These are phyloP conservation scores for Luscinia luscinia DNA, from an alignment of 2,797 vertebrate species.

Conservation along the genomic window DNA sequence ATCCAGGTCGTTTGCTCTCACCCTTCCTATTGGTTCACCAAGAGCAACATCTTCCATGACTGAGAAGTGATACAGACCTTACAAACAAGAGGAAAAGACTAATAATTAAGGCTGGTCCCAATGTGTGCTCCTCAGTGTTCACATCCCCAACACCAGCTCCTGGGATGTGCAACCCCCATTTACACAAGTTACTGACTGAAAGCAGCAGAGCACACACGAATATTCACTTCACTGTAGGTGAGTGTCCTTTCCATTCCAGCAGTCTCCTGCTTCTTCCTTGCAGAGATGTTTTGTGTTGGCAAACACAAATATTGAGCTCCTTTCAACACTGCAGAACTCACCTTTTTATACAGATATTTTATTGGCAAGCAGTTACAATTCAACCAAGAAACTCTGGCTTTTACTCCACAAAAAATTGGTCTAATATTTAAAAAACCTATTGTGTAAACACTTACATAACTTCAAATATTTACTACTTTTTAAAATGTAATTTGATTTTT, in stretches of 20 bases:
- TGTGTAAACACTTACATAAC: neutral
- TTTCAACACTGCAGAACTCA: constrained; percentile 58
- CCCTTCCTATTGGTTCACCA: constrained; percentile 89
- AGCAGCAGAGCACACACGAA: neutral
- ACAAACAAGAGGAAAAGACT: constrained; percentile 55
- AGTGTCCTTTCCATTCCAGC: neutral
- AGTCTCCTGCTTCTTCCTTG: neutral
- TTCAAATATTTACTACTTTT: constrained; percentile 7
- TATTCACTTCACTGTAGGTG: neutral
- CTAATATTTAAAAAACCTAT: neutral
- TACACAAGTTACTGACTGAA: neutral
- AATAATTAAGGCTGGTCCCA: constrained; percentile 7
- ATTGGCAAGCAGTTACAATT: constrained; percentile 18
- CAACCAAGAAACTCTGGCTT: constrained; percentile 39
- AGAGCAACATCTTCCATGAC: constrained; percentile 90
- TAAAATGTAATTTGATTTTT: constrained; percentile 29
- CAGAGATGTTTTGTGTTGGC: neutral
- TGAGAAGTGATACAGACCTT: constrained; percentile 95
- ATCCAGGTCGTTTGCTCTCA: constrained; percentile 94
- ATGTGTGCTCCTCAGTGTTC: neutral
- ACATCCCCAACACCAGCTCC: neutral
- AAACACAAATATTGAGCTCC: constrained; percentile 57
- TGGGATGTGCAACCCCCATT: neutral
- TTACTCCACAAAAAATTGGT: constrained; percentile 40
- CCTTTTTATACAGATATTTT: constrained; percentile 36